These are phyloP conservation scores for Hirundo rustica DNA, from an alignment of 2,797 vertebrate genomes.

Conservation along the genomic window DNA sequence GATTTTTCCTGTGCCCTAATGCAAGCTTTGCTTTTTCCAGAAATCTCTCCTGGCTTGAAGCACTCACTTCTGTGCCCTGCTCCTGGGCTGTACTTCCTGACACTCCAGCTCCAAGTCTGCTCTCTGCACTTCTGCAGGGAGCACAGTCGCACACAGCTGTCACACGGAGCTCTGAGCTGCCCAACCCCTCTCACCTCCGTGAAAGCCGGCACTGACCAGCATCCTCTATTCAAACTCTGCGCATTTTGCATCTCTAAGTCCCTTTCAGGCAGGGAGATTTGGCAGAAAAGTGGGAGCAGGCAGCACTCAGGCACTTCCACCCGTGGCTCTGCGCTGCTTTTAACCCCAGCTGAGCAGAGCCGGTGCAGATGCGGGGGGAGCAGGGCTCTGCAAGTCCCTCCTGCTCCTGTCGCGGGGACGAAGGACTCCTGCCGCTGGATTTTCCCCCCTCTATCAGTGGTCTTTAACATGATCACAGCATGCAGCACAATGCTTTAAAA, in stretches of 20 bases:
- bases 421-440: constrained; percentile 7
- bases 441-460: not conserved
- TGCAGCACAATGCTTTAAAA: constrained; percentile 75
- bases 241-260: constrained; percentile 32
- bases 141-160: not conserved
- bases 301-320: constrained; percentile 40
- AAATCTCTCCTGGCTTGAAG: not conserved
- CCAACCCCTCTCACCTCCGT: not conserved
- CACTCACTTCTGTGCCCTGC: not conserved
- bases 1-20: not conserved
- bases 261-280: not conserved
- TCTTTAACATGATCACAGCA: constrained; percentile 60
- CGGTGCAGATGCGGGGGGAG: not conserved
- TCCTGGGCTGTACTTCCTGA: not conserved
- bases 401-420: constrained; percentile 24
- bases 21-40: constrained; percentile 9
- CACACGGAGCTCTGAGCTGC: not conserved
- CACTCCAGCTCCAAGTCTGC: not conserved
- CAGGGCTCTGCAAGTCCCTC: constrained; percentile 25
- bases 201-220: constrained; percentile 10
- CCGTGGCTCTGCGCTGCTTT: constrained; percentile 50
- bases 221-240: not conserved
- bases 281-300: constrained; percentile 37
- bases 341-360: constrained; percentile 52
- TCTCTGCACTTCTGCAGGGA: constrained; percentile 7